Conservation (phyloP, 1,140 invertebrate species). For the Ceratina calcarata region DNA sequence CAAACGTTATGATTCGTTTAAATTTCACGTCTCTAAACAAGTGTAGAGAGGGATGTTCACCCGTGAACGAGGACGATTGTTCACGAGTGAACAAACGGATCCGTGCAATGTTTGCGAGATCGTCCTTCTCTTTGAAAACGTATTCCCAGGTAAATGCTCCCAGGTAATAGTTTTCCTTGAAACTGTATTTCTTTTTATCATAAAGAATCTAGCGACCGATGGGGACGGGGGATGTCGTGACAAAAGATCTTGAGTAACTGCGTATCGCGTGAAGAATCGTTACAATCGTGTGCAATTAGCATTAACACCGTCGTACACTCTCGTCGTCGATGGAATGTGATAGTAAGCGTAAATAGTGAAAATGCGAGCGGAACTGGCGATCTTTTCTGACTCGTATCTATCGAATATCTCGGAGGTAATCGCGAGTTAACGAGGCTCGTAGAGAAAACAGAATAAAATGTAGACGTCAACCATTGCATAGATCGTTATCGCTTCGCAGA, state of each 20-base stretch:
- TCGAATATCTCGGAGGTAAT: no score
- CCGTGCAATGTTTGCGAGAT: neutral
- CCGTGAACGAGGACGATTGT: neutral
- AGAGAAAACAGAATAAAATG: neutral
- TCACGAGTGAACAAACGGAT: no score
- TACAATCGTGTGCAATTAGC: slow-evolving; percentile 34
- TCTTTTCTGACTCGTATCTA: neutral
- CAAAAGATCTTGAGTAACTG: neutral
- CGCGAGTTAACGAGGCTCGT: slow-evolving; percentile 10
- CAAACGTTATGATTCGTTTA: no score
- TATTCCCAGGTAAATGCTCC: no score
- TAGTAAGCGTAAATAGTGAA: neutral
- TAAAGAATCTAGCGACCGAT: neutral
- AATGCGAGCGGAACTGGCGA: neutral
- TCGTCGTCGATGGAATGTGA: slow-evolving; percentile 15
- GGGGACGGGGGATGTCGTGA: slow-evolving; percentile 21
- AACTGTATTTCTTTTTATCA: neutral
- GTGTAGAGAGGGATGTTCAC: no score
- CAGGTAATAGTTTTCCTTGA: no score
- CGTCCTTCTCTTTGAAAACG: no score
- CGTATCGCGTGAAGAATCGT: slow-evolving; percentile 30
- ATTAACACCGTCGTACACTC: neutral
- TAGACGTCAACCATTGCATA: neutral
- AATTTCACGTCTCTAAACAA: neutral
- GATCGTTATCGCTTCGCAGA: neutral